Percentiles rank a stretch among this genome's conserved stretches.
These are phyloP conservation scores for Ceratosolen solmsi DNA, from an alignment of 1,140 invertebrate species.

Conservation along the genomic window DNA sequence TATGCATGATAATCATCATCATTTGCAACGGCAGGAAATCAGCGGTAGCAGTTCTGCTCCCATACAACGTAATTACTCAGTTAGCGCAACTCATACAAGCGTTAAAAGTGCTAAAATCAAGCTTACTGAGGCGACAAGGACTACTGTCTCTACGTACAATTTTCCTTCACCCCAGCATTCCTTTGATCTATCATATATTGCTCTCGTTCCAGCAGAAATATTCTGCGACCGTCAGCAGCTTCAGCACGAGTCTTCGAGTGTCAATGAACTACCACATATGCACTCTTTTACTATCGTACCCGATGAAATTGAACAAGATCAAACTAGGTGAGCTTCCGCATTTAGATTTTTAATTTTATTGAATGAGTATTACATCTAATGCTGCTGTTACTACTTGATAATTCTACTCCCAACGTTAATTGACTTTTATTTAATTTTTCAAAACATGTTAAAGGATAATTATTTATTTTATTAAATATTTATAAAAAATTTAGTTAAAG, in stretches of 20 bases:
- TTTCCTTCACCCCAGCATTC: slow-evolving; percentile 67
- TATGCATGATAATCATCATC: slow-evolving; percentile 70
- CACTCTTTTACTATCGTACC: slow-evolving; percentile 56
- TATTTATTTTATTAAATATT: too few species aligned
- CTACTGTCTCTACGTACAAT: slow-evolving; percentile 64
- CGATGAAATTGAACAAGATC: slow-evolving; percentile 59
- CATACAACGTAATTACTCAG: slow-evolving; percentile 68
- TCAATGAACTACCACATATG: slow-evolving; percentile 54
- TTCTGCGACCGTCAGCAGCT: background rate
- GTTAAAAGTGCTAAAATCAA: slow-evolving; percentile 45
- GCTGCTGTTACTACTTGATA: too few species aligned
- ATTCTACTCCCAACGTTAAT: slow-evolving; percentile 34
- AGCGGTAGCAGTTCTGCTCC: slow-evolving; percentile 71
- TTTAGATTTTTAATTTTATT: too few species aligned
- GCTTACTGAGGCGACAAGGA: slow-evolving; percentile 65
- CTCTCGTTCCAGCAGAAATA: slow-evolving; percentile 47
- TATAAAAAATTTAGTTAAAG: too few species aligned
- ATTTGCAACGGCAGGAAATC: slow-evolving; percentile 17
- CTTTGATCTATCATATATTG: slow-evolving; percentile 61
- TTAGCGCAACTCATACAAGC: slow-evolving; percentile 59
- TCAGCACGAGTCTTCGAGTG: slow-evolving; percentile 10
- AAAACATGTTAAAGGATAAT: too few species aligned
- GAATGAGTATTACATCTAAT: too few species aligned
- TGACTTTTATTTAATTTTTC: too few species aligned
- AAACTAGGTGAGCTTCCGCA: background rate